Evolutionary conservation across 2,888 invertebrate species (phyloP), one percentile per base, ranked within the genome.

Genomic region (Pollenia amentaria): DNA sequence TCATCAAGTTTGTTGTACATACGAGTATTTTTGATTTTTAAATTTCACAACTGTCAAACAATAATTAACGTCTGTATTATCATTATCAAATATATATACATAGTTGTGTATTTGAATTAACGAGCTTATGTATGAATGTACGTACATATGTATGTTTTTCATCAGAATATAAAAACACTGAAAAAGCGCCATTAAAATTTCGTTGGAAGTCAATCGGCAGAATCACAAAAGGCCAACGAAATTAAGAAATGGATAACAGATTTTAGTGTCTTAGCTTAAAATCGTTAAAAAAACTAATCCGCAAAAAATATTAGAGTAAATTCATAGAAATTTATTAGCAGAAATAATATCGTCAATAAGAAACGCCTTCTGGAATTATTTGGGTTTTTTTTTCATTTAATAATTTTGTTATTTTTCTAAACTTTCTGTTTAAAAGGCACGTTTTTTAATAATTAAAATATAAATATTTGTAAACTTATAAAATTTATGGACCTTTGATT

Each of bases 281-380:
- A 6, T 8, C n/a, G 9, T 18, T 21, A 11, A 57, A 57, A 70
- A 69, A 40, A 53, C 21, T 11, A 29, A 29, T 29, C 18, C 21
- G 46, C 6, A 64, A 75, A 40, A 40, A 62, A 75, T 16, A 8
- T 16, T 62, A 14, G 21, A 55, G 44, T 51, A 18, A 48, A 62
- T 75, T 18, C 46, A 21, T 60, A 46, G 65, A 78, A 70, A 48
- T 57, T 67, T 46, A 67, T 48, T 18, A n/a, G 12, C 42, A 6
- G 38, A 65, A 42, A 70, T 69, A 44, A 53, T 29, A n/a, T 51
- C 46, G 53, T 44, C 72, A 72, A 72, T 80, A 53, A 55, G 62
- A 62, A 72, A 80, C 79, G 51, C 79, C 79, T 16, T 42, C n/a
- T 51, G n/a, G 4, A 65, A 12, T 44, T 42, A 46, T 29, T 29